phyloP scores from a whole-genome alignment of 2,888 invertebrate species.

The Mystacides longicornis region DNA sequence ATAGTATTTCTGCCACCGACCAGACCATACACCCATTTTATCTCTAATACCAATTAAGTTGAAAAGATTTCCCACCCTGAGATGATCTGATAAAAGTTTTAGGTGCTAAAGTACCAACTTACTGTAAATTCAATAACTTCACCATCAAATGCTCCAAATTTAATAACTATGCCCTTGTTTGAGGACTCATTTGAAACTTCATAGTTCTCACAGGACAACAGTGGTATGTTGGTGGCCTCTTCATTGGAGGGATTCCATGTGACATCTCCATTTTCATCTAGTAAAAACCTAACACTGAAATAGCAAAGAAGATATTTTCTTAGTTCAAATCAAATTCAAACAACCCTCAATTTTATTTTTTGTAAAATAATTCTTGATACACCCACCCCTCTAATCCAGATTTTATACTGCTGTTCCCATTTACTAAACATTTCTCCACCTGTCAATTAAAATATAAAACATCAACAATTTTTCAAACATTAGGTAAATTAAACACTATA shows the following conservation, averaged over 20 bases:
- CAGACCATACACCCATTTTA: too few relatives aligned
- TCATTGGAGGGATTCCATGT: slow-evolving; percentile 41
- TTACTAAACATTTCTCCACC: slow-evolving; percentile 42
- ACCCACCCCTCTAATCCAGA: slow-evolving; percentile 45
- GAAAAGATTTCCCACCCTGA: not conserved
- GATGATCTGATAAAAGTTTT: not conserved
- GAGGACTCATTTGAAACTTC: slow-evolving; percentile 41
- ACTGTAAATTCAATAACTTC: slow-evolving; percentile 58
- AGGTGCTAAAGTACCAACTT: slow-evolving; percentile 19
- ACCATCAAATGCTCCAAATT: slow-evolving; percentile 57
- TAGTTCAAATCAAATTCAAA: too few relatives aligned
- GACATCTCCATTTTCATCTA: slow-evolving; percentile 58
- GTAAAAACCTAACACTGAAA: slow-evolving; percentile 34
- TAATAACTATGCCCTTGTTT: slow-evolving; percentile 36
- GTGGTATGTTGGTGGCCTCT: slow-evolving; percentile 41
- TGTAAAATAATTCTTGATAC: too few relatives aligned
- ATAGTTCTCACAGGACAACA: slow-evolving; percentile 63
- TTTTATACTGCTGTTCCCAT: slow-evolving; percentile 35
- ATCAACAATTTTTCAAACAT: too few relatives aligned
- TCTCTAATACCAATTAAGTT: not conserved
- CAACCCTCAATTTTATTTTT: too few relatives aligned
- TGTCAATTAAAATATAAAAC: slow-evolving; percentile 27
- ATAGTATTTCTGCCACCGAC: too few relatives aligned
- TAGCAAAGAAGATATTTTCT: too few relatives aligned
- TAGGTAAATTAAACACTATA: too few relatives aligned